Conservation (phyloP, 2,113 vertebrate genomes). For the Hydropotes inermis region DNA sequence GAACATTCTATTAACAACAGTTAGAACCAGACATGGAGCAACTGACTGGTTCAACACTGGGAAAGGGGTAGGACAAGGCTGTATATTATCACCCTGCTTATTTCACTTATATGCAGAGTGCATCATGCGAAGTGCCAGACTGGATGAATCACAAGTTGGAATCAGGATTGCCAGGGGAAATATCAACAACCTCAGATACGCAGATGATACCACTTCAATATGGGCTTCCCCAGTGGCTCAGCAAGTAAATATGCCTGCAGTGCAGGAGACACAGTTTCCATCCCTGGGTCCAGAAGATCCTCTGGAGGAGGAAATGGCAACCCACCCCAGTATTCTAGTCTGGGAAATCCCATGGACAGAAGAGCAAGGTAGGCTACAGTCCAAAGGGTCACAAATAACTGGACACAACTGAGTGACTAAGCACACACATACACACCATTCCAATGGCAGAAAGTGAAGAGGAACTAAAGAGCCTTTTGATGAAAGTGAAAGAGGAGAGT, state of each 20-base stretch:
- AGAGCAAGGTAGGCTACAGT: background rate
- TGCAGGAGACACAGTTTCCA: background rate
- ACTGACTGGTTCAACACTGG: background rate
- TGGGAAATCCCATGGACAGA: background rate
- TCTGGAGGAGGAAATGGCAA: background rate
- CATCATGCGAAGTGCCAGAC: background rate
- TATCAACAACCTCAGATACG: background rate
- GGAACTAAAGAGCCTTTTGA: background rate
- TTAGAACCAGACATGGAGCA: background rate
- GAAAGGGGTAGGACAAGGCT: background rate
- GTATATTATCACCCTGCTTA: background rate
- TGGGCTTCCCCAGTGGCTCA: background rate
- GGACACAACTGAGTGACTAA: background rate
- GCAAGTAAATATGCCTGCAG: background rate
- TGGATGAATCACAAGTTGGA: background rate
- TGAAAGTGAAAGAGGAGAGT: background rate
- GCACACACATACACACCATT: background rate
- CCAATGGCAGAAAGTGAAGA: background rate
- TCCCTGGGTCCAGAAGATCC: background rate
- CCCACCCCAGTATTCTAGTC: background rate
- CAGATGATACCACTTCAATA: background rate
- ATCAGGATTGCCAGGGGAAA: background rate
- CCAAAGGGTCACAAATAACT: background rate
- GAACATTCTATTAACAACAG: background rate
- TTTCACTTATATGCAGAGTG: background rate